Conservation (phyloP, 2,888 invertebrate species). For the Bedellia somnulentella region DNA sequence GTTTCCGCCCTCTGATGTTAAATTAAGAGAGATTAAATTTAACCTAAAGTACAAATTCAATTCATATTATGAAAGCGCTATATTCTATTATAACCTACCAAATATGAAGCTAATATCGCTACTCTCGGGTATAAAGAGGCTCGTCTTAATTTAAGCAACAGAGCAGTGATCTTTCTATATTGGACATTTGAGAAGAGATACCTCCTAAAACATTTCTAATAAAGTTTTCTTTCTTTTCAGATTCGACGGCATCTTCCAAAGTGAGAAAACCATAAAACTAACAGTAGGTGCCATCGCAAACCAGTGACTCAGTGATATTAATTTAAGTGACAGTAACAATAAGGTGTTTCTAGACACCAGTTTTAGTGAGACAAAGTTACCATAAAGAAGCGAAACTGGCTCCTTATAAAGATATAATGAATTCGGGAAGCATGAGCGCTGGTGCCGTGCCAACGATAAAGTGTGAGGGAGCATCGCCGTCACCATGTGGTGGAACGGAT, state of each 20-base stretch:
- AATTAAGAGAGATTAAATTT: no score
- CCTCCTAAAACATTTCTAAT: no score
- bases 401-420: constrained; percentile 59
- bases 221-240: constrained; percentile 33
- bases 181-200: no score
- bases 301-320: constrained; percentile 53
- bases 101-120: no score
- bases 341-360: constrained; percentile 14
- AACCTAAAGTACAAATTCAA: no score
- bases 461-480: constrained; percentile 47
- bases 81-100: no score
- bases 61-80: no score
- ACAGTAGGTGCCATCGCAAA: constrained; percentile 47
- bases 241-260: no score
- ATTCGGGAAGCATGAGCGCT: constrained; percentile 52
- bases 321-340: constrained; percentile 31
- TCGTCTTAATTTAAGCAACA: no score
- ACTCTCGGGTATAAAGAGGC: no score
- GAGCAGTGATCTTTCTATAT: no score
- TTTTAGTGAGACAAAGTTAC: constrained; percentile 43
- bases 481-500: constrained; percentile 28
- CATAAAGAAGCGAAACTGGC: constrained; percentile 56
- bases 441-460: constrained; percentile 46
- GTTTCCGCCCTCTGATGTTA: no score
- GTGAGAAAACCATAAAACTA: neutral